A percentile compares a stretch with the other conserved stretches of the same genome.
phyloP scores from a whole-genome alignment of 1,140 invertebrate genomes.

The Danaus plexippus region DNA sequence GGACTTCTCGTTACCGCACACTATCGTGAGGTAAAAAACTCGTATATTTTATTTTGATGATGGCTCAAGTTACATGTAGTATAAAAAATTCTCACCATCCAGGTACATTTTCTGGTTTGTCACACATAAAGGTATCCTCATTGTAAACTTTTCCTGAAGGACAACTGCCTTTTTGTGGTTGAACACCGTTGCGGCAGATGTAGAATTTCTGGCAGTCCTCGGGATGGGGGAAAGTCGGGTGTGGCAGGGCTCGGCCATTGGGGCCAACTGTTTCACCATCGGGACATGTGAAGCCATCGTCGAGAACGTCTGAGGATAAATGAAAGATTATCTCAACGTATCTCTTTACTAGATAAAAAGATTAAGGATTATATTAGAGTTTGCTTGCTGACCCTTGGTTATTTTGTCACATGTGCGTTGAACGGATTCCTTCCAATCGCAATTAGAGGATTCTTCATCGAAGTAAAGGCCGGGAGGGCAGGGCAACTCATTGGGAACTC shows the following conservation, averaged over 20 bases:
- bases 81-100: slow-evolving; percentile 79
- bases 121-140: slow-evolving; percentile 85
- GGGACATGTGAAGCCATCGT: slow-evolving; percentile 86
- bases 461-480: slow-evolving; percentile 88
- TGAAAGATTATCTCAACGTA: background rate
- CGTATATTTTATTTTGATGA: too few relatives aligned
- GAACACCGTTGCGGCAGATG: slow-evolving; percentile 84
- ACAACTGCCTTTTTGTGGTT: slow-evolving; percentile 84
- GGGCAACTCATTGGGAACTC: slow-evolving; percentile 78
- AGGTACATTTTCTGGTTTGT: slow-evolving; percentile 83
- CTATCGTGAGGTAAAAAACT: too few relatives aligned
- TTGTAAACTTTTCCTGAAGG: slow-evolving; percentile 85
- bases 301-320: slow-evolving; percentile 72
- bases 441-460: slow-evolving; percentile 81
- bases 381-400: slow-evolving; percentile 72
- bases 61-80: too few relatives aligned
- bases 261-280: slow-evolving; percentile 78
- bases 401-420: slow-evolving; percentile 75
- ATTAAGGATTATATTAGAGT: slow-evolving; percentile 4
- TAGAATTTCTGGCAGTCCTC: slow-evolving; percentile 90
- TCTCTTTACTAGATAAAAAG: background rate
- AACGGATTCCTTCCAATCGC: slow-evolving; percentile 78
- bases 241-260: slow-evolving; percentile 79
- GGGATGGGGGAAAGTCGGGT: slow-evolving; percentile 86
- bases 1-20: too few relatives aligned